phyloP scores from a whole-genome alignment of 2,888 invertebrate genomes.

The Spialia ferax region DNA sequence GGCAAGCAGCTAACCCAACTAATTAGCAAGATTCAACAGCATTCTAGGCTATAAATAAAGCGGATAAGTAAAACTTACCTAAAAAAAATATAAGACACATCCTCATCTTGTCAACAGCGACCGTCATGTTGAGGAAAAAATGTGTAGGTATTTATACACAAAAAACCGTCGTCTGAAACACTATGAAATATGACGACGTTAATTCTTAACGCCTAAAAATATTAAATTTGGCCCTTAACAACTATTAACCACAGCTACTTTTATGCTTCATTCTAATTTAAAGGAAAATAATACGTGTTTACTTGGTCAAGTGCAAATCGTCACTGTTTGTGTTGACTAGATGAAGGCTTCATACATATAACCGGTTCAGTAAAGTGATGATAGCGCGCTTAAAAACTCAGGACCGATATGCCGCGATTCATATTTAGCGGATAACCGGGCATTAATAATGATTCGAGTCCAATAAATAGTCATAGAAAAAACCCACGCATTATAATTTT shows the following conservation, averaged over 20 bases:
- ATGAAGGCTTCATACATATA: slow-evolving; percentile 49
- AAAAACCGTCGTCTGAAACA: neutral
- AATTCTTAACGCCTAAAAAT: neutral
- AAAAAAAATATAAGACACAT: slow-evolving; percentile 66
- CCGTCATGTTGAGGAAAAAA: slow-evolving; percentile 62
- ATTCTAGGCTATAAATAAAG: neutral
- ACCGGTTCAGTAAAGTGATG: slow-evolving; percentile 57
- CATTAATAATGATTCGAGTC: neutral
- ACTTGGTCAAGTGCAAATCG: slow-evolving; percentile 47
- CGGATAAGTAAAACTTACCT: slow-evolving; percentile 64
- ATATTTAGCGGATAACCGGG: neutral
- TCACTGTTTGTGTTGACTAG: slow-evolving; percentile 50
- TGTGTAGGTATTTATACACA: slow-evolving; percentile 35
- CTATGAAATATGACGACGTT: neutral
- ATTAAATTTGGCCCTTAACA: neutral
- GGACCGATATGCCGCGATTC: slow-evolving; percentile 1
- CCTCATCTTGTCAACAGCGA: slow-evolving; percentile 63
- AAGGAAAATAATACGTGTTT: slow-evolving; percentile 47
- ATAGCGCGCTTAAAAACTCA: slow-evolving; percentile 42
- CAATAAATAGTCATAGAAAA: neutral
- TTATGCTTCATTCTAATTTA: slow-evolving; percentile 5
- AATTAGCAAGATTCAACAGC: neutral
- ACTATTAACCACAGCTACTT: slow-evolving; percentile 11
- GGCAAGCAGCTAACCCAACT: neutral
- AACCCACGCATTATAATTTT: neutral